These are phyloP conservation scores for Chauna torquata DNA, from an alignment of 2,113 vertebrate genomes.

Conservation along the genomic window DNA sequence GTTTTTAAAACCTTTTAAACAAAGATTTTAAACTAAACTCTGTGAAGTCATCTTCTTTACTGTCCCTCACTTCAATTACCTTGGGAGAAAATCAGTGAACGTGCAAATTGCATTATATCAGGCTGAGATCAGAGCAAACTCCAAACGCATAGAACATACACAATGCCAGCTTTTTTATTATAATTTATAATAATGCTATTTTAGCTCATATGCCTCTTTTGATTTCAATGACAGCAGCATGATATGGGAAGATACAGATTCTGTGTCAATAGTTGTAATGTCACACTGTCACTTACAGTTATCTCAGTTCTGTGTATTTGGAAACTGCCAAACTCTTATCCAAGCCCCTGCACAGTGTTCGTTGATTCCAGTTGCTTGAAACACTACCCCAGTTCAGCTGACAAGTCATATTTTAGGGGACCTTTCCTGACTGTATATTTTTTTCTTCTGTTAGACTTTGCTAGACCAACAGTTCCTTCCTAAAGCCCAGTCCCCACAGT, in stretches of 20 bases:
- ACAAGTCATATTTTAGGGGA: not conserved
- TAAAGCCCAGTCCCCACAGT: fast-evolving
- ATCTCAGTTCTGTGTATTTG: not conserved
- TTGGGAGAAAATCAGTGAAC: not conserved
- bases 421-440: not conserved
- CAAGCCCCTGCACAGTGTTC: not conserved
- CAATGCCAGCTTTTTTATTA: not conserved
- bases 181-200: not conserved
- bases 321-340: not conserved
- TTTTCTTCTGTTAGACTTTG: not conserved
- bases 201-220: not conserved
- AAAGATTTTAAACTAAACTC: not conserved
- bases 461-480: not conserved
- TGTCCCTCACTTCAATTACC: not conserved
- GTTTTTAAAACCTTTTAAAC: not conserved
- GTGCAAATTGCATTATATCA: no score
- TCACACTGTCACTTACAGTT: not conserved
- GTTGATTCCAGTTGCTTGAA: not conserved
- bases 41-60: not conserved
- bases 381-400: not conserved
- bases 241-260: not conserved
- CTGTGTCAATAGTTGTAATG: not conserved
- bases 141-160: not conserved
- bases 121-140: not conserved
- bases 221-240: not conserved